A percentile compares a stretch with the other conserved stretches of the same genome.
Conservation (phyloP, 2,888 invertebrate genomes). For the Andrena bucephala region DNA sequence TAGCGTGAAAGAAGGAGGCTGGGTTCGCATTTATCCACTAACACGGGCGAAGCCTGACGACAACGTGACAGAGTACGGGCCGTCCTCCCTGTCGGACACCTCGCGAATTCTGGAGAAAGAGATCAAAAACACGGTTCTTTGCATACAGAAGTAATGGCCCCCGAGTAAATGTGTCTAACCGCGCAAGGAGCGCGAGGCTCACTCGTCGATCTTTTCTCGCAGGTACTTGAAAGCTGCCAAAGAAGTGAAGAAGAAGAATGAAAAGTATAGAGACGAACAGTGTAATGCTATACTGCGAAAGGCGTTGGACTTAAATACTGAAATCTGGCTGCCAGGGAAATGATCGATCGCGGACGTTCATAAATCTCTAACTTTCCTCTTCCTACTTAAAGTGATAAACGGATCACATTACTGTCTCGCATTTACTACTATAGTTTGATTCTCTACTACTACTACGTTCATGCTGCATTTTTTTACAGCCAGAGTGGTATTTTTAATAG, state of each 20-base stretch:
- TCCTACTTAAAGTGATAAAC: slow-evolving; percentile 17
- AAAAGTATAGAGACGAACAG: slow-evolving; percentile 85
- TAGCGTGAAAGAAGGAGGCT: slow-evolving; percentile 89
- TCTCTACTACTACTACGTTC: slow-evolving; percentile 4
- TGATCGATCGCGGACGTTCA: slow-evolving; percentile 69
- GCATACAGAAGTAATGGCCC: slow-evolving; percentile 79
- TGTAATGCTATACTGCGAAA: slow-evolving; percentile 85
- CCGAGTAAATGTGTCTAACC: neutral
- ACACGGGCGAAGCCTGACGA: slow-evolving; percentile 68
- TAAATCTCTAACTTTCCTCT: neutral
- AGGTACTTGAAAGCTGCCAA: slow-evolving; percentile 86
- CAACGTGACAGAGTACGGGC: slow-evolving; percentile 68
- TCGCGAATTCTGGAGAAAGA: slow-evolving; percentile 78
- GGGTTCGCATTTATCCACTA: slow-evolving; percentile 91
- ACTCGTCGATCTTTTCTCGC: neutral
- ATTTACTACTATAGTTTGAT: neutral
- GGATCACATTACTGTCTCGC: slow-evolving; percentile 13
- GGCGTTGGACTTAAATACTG: slow-evolving; percentile 85
- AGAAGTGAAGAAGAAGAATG: slow-evolving; percentile 85
- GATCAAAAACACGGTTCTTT: slow-evolving; percentile 79
- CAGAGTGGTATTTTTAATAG: slow-evolving; percentile 19
- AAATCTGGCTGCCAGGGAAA: slow-evolving; percentile 87
- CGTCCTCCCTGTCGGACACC: slow-evolving; percentile 76
- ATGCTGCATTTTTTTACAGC: slow-evolving; percentile 23
- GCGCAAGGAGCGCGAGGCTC: neutral